phyloP scores from a whole-genome alignment of 2,888 invertebrate genomes.

The Limnephilus marmoratus region DNA sequence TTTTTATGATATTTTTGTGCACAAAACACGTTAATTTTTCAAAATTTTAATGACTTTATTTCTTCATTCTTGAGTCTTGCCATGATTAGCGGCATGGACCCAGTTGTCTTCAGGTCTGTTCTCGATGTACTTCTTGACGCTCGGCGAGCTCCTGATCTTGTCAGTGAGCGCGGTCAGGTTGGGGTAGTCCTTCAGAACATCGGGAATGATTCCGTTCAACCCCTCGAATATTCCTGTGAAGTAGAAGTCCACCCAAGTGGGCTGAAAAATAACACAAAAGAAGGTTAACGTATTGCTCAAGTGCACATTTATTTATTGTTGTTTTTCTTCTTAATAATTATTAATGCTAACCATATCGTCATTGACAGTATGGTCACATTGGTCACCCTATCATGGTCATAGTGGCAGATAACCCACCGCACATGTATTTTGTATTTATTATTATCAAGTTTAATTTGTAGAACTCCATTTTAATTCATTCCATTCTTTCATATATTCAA shows the following conservation, averaged over 20 bases:
- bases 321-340: too few species aligned
- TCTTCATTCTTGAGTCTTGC: neutral
- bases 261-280: constrained; percentile 67
- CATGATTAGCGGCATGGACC: neutral
- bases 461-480: too few species aligned
- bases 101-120: constrained; percentile 66
- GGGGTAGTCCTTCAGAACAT: constrained; percentile 67
- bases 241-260: constrained; percentile 73
- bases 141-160: constrained; percentile 68
- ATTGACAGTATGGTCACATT: too few species aligned
- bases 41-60: neutral
- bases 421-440: too few species aligned
- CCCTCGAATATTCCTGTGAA: constrained; percentile 72
- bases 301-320: too few species aligned
- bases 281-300: neutral
- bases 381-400: too few species aligned
- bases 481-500: too few species aligned
- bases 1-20: too few species aligned
- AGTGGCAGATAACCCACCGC: too few species aligned
- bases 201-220: constrained; percentile 66
- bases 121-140: constrained; percentile 68
- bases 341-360: too few species aligned
- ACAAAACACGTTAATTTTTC: too few species aligned
- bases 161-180: constrained; percentile 66
- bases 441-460: too few species aligned